phyloP scores from a whole-genome alignment of 2,888 invertebrate species.

The Colostygia pectinataria region DNA sequence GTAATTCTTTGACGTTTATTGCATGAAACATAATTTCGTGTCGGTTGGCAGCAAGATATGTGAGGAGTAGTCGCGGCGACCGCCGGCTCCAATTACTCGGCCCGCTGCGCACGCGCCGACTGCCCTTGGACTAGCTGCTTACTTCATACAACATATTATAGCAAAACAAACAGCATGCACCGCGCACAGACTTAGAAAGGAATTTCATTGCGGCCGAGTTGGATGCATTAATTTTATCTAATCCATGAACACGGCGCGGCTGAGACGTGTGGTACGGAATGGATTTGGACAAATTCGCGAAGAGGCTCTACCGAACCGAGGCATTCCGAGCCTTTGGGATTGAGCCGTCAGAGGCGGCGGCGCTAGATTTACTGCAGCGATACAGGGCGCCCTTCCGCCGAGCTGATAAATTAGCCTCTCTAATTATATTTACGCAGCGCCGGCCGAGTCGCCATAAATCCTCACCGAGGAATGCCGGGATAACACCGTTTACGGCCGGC shows the following conservation, averaged over 20 bases:
- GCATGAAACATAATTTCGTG: constrained; percentile 33
- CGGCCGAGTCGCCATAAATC: constrained; percentile 75
- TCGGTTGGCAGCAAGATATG: constrained; percentile 31
- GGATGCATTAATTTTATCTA: constrained; percentile 41
- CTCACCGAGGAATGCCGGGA: constrained; percentile 64
- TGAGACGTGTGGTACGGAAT: constrained; percentile 54
- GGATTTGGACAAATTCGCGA: constrained; percentile 53
- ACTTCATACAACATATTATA: constrained; percentile 43
- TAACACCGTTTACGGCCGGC: constrained; percentile 66
- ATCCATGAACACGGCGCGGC: constrained; percentile 45
- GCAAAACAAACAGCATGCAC: constrained; percentile 41
- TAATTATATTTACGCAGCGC: constrained; percentile 82
- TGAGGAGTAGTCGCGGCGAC: constrained; percentile 36
- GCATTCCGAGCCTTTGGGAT: constrained; percentile 68
- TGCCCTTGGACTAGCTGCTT: constrained; percentile 57
- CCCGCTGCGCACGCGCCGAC: constrained; percentile 46
- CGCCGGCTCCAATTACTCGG: constrained; percentile 51
- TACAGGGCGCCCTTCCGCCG: constrained; percentile 76
- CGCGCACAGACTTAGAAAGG: constrained; percentile 45
- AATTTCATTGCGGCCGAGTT: constrained; percentile 55
- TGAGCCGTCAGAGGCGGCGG: constrained; percentile 71
- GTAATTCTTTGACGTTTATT: constrained; percentile 30
- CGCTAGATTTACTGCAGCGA: constrained; percentile 73
- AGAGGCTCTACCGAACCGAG: constrained; percentile 49
- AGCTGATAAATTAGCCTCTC: constrained; percentile 78